phyloP scores from a whole-genome alignment of 2,797 vertebrate genomes.

The Mormyrus proboscirostris region DNA sequence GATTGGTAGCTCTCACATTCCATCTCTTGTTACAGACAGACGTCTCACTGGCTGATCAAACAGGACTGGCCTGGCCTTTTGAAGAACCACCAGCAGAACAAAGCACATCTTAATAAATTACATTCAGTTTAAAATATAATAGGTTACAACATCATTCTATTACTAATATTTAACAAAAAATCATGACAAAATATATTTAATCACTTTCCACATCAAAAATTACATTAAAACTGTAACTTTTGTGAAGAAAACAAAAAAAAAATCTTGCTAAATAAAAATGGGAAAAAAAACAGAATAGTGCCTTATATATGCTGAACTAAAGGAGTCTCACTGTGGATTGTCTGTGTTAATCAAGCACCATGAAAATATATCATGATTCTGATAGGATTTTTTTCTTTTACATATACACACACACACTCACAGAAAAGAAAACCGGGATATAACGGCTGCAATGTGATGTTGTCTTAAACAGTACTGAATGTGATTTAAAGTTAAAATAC shows the following conservation, averaged over 20 bases:
- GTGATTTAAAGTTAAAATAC: constrained; percentile 26
- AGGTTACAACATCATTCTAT: constrained; percentile 55
- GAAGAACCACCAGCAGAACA: constrained; percentile 47
- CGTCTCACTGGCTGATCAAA: constrained; percentile 50
- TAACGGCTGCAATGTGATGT: constrained; percentile 22
- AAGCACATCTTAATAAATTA: constrained; percentile 66
- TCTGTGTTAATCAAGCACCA: constrained; percentile 64
- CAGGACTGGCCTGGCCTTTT: constrained; percentile 38
- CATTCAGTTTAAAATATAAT: constrained; percentile 66
- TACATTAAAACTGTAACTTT: constrained; percentile 51
- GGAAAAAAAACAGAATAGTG: constrained; percentile 42
- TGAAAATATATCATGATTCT: constrained; percentile 55
- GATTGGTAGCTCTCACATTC: constrained; percentile 40
- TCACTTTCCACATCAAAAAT: constrained; percentile 48
- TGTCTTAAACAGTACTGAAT: constrained; percentile 24
- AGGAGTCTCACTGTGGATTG: constrained; percentile 55
- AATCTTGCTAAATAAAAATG: constrained; percentile 27
- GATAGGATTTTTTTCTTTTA: constrained; percentile 23
- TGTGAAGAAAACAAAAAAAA: constrained; percentile 33
- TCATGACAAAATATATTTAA: constrained; percentile 40
- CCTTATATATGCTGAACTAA: constrained; percentile 39
- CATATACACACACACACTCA: constrained; percentile 6
- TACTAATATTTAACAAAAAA: constrained; percentile 52
- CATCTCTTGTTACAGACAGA: constrained; percentile 45
- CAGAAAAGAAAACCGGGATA: constrained; percentile 27